Evolutionary conservation across 2,113 vertebrate genomes (phyloP).

Genomic region (Calcarius ornatus): DNA sequence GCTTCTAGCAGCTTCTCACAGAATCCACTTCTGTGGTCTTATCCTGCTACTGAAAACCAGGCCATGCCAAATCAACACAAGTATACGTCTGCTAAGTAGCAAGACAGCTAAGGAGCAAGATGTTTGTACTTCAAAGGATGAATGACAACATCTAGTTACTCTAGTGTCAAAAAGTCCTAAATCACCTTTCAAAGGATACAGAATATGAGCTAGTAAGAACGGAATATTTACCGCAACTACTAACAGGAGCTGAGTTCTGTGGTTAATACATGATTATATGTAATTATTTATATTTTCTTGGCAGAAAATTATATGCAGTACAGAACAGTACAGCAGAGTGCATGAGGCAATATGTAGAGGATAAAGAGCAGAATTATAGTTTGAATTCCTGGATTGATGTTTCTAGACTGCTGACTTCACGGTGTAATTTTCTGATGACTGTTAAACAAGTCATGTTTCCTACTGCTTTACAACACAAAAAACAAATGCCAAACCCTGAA

Average conservation of each 20-base stretch:
- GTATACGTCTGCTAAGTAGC: neutral
- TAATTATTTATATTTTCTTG: neutral
- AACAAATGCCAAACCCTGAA: neutral
- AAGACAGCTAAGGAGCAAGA: neutral
- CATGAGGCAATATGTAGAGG: neutral
- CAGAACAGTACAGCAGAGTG: neutral
- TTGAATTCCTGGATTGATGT: neutral
- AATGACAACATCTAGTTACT: neutral
- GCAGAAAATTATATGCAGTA: neutral
- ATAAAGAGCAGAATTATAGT: neutral
- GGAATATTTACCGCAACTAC: neutral
- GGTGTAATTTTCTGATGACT: neutral
- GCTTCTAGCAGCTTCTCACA: neutral
- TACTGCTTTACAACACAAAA: neutral
- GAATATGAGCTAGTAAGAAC: neutral
- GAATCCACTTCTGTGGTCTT: neutral
- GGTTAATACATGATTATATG: neutral
- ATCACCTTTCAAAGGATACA: neutral
- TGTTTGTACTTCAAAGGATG: neutral
- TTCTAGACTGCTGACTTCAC: neutral
- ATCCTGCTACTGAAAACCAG: neutral
- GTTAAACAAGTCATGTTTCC: neutral
- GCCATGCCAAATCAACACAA: neutral
- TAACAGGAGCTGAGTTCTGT: neutral
- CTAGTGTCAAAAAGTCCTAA: neutral